Conservation (phyloP, 2,797 vertebrate genomes). For the Hippopotamyrus pictus region DNA sequence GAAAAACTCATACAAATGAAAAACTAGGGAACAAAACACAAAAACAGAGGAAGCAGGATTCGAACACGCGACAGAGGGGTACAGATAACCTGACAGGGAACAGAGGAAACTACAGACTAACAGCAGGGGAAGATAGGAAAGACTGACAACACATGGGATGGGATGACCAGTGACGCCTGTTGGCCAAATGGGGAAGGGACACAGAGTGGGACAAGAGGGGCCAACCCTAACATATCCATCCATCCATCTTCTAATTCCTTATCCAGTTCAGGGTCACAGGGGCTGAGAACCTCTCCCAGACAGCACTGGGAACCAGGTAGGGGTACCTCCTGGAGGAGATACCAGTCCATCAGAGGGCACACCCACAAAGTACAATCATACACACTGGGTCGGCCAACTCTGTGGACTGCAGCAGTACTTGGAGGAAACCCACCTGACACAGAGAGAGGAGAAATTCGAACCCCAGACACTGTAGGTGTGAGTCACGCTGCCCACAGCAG, state of each 20-base stretch:
- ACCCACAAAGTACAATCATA: neutral
- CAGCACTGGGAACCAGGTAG: neutral
- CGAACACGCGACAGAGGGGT: too few species aligned
- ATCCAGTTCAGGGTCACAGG: neutral
- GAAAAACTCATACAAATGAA: too few species aligned
- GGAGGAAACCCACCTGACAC: neutral
- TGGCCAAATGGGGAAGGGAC: too few species aligned
- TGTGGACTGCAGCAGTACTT: neutral
- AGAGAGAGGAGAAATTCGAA: neutral
- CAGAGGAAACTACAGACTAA: too few species aligned
- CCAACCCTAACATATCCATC: neutral
- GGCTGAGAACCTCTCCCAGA: neutral
- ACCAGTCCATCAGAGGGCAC: neutral
- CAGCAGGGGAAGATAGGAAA: too few species aligned
- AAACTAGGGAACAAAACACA: too few species aligned
- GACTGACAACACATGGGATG: too few species aligned
- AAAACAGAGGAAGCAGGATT: too few species aligned
- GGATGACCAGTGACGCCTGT: too few species aligned
- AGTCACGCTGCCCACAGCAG: neutral
- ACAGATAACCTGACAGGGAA: too few species aligned
- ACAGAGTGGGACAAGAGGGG: too few species aligned
- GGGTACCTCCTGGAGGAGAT: neutral
- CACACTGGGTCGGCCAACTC: neutral
- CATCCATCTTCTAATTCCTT: neutral
- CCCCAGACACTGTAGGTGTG: neutral